Evolutionary conservation across 2,797 vertebrate genomes (phyloP), one percentile per base, ranked within the genome.

Genomic region (Caiman crocodilus): DNA sequence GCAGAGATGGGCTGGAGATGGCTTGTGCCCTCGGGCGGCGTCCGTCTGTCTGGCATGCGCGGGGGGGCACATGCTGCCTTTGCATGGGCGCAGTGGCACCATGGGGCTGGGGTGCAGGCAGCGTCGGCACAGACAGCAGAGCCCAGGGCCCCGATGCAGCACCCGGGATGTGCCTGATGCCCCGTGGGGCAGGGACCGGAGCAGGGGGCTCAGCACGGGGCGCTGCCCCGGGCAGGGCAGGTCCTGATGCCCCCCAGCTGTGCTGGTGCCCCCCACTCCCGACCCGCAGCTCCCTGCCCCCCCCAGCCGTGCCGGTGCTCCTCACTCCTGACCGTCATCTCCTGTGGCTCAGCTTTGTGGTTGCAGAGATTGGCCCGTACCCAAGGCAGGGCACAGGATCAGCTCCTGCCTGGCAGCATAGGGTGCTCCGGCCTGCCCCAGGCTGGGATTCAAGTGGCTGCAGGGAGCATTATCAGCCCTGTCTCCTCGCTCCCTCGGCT

Each of bases 11-110:
- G 97, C 97, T 97, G 95, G 97, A 98, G 98, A 97, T 96, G 97
- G 98, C 99, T 97, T 97, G 98, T 98, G 98, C 98, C 99, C 98
- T 95, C 97, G 98, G 98, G 99, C 98, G 94, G 98, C 79, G 97
- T 98, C 97, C 98, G 98, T 97, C 97, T 98, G 98, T 98, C 98
- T 98, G 98, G 98, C 98, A 98, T 97, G 98, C 96, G 97, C 97
- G 97, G 92, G 71, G 74, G 67, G 14, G 95, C 95, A 92, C 96
- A 92, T 86, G 13, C 21, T 12, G 28, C 75, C 73, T 87, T 81
- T 10, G 5, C 91, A 9, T 50, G 42, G 42, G 42, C 9, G 42
- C 42, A 50, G 42, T 50, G 42, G 42, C 42, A 50, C 9, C 42
- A 50, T 3, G 42, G 42, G 42, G 42, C 42, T 50, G 42, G 42